Conservation (phyloP, 2,888 invertebrate species). For the Pinctada fucata region DNA sequence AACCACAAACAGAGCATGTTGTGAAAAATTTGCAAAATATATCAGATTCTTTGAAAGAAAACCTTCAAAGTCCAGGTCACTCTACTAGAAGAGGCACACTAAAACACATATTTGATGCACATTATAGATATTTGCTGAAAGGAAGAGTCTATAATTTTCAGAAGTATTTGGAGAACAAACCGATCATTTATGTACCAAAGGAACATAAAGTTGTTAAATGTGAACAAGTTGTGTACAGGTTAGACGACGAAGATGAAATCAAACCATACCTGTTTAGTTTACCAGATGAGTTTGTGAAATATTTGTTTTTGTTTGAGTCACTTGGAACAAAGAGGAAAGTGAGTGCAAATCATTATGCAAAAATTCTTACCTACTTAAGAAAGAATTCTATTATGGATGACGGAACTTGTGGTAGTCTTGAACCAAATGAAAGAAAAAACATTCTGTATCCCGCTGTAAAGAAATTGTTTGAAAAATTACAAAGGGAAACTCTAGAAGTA, state of each 20-base stretch:
- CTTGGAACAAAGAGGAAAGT: background rate
- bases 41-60: background rate
- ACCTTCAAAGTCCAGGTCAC: too few relatives aligned
- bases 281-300: background rate
- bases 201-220: background rate
- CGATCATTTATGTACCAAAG: too few relatives aligned
- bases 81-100: too few relatives aligned
- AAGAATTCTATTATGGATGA: too few relatives aligned
- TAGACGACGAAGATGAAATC: background rate
- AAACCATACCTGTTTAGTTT: background rate
- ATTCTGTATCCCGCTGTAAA: background rate
- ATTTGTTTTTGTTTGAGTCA: background rate
- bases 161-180: background rate
- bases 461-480: background rate
- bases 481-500: too few relatives aligned
- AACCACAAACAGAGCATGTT: conserved; percentile 1
- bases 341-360: background rate
- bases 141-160: too few relatives aligned
- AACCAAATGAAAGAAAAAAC: background rate
- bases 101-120: too few relatives aligned
- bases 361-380: background rate
- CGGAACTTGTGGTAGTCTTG: background rate
- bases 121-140: too few relatives aligned
- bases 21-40: conserved; percentile 8
- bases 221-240: background rate